Evolutionary conservation across 2,888 invertebrate genomes (phyloP).

Genomic region (Mythimna loreyi): DNA sequence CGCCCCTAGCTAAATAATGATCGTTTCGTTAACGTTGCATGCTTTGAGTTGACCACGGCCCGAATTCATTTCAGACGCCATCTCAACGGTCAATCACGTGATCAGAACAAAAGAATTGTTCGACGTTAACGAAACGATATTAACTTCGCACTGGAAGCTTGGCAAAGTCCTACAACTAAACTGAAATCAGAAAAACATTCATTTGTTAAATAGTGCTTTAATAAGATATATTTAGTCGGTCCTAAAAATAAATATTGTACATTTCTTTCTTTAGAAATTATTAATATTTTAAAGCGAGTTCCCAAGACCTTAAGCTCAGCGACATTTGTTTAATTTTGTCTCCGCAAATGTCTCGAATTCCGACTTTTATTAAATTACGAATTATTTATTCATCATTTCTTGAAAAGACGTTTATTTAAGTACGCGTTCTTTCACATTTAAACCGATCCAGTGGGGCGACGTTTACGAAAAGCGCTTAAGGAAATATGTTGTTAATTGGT

Average conservation of each 20-base stretch:
- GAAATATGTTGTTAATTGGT: conserved; percentile 30
- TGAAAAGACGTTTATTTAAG: conserved; percentile 18
- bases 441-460: conserved; percentile 7
- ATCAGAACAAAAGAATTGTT: no score
- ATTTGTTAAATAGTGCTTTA: background rate
- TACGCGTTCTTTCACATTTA: conserved; percentile 14
- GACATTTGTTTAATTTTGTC: conserved; percentile 19
- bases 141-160: no score
- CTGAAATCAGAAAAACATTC: background rate
- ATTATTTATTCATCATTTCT: conserved; percentile 34
- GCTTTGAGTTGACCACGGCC: no score
- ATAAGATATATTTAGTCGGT: background rate
- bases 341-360: conserved; percentile 5
- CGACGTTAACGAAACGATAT: no score
- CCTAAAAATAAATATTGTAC: conserved; percentile 14
- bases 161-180: background rate
- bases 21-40: no score
- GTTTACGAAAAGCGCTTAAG: conserved; percentile 15
- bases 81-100: no score
- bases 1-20: no score
- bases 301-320: background rate
- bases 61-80: no score
- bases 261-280: conserved; percentile 9
- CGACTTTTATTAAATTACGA: conserved; percentile 39
- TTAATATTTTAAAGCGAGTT: conserved; percentile 6